A percentile compares a stretch with the other conserved stretches of the same genome.
phyloP scores from a whole-genome alignment of 2,888 invertebrate genomes.

The Drosophila merina region DNA sequence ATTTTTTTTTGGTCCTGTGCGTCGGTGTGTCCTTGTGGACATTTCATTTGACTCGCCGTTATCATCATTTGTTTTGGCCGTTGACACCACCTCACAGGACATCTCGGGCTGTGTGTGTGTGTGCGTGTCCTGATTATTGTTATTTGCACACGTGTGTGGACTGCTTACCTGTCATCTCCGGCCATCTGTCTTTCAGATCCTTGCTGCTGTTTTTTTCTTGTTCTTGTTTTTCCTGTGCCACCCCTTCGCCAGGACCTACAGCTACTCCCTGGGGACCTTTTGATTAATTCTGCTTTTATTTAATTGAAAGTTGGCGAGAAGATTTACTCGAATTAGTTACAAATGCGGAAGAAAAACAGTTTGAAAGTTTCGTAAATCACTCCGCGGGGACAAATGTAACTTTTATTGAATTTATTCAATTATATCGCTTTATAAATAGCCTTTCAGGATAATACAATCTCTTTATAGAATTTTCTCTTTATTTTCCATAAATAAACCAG shows the following conservation, averaged over 20 bases:
- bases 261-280: slow-evolving; percentile 32
- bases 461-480: too few relatives aligned
- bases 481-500: too few relatives aligned
- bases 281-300: slow-evolving; percentile 69
- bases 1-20: slow-evolving; percentile 6
- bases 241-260: neutral
- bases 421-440: too few relatives aligned
- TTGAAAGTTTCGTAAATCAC: neutral
- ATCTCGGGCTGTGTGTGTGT: slow-evolving; percentile 1
- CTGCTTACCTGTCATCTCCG: slow-evolving; percentile 53
- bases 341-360: slow-evolving; percentile 19
- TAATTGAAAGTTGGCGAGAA: slow-evolving; percentile 65
- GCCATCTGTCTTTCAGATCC: slow-evolving; percentile 40
- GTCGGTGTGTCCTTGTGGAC: slow-evolving; percentile 52
- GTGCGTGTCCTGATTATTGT: slow-evolving; percentile 50
- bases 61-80: slow-evolving; percentile 77
- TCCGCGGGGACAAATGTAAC: neutral
- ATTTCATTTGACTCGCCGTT: slow-evolving; percentile 71
- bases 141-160: slow-evolving; percentile 56
- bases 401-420: too few relatives aligned
- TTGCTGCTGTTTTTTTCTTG: slow-evolving; percentile 15
- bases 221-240: neutral
- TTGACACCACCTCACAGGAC: slow-evolving; percentile 53
- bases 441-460: neutral
- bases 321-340: slow-evolving; percentile 52